phyloP scores from a whole-genome alignment of 30 jellyfish, hydroid and myxozoan species.

The Catostylus mosaicus region DNA sequence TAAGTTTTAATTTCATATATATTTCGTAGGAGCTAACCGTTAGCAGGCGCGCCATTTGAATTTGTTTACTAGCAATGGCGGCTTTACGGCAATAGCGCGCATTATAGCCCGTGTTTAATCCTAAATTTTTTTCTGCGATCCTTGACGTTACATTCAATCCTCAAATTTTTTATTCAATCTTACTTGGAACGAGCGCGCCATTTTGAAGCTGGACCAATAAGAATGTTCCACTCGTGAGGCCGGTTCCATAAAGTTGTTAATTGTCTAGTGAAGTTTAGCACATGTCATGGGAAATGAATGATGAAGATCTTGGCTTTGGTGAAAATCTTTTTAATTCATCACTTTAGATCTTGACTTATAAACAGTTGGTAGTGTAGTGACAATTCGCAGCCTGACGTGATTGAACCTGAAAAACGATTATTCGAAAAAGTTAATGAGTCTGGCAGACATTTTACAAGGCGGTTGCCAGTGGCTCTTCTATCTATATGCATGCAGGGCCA shows the following conservation, averaged over 20 bases:
- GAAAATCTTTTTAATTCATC: not conserved
- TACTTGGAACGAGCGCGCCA: constrained; percentile 43
- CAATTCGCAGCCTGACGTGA: not conserved
- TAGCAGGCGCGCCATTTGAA: not conserved
- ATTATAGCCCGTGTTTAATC: not conserved
- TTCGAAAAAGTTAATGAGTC: constrained; percentile 5
- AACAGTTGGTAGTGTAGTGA: not conserved
- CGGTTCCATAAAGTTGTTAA: not conserved
- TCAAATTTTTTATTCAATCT: constrained; percentile 25
- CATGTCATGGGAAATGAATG: too few species aligned
- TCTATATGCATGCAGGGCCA: not conserved
- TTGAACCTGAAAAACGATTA: constrained; percentile 8
- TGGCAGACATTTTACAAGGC: constrained; percentile 1
- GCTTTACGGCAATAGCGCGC: too few species aligned
- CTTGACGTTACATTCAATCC: constrained; percentile 10
- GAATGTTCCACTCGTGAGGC: not conserved
- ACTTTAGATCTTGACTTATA: not conserved
- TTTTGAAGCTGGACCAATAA: not conserved
- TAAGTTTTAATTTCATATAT: too few species aligned
- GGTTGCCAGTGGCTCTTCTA: not conserved
- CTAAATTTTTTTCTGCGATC: not conserved
- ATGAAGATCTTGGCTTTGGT: not conserved
- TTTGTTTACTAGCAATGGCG: not conserved
- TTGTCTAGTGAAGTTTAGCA: not conserved
- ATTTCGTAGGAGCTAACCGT: not conserved